Percentiles rank a stretch among this genome's conserved stretches.
Conservation (phyloP, 2,797 vertebrate genomes). For the Acanthurus lineatus region DNA sequence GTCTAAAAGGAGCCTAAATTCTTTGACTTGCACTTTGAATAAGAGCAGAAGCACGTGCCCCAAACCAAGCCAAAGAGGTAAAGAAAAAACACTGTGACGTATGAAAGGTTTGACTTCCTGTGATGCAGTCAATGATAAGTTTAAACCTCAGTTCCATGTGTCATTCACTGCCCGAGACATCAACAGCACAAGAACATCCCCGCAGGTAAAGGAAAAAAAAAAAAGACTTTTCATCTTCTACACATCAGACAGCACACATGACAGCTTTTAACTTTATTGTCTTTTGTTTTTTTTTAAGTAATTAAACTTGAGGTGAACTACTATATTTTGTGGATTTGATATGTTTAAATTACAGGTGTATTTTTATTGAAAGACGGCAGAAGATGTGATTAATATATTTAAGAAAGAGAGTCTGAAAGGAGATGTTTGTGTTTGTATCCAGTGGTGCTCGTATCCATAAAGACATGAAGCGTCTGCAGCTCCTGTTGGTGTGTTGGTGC, state of each 20-base stretch:
- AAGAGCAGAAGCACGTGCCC: background rate
- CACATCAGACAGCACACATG: background rate
- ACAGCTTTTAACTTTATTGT: background rate
- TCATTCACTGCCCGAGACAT: conserved; percentile 57
- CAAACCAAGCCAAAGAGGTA: background rate
- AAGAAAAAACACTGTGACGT: conserved; percentile 15
- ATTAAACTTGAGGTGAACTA: background rate
- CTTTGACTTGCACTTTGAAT: background rate
- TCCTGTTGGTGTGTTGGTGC: conserved; percentile 41
- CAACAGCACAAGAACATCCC: conserved; percentile 40
- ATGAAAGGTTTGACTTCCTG: conserved; percentile 55
- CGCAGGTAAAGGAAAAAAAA: conserved; percentile 45
- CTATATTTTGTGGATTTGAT: background rate
- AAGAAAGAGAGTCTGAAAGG: background rate
- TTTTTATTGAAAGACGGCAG: too few relatives aligned
- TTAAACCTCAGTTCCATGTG: conserved; percentile 33
- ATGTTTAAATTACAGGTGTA: too few relatives aligned
- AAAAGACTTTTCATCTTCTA: conserved; percentile 21
- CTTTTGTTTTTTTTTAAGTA: conserved; percentile 8
- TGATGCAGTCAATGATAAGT: conserved; percentile 38
- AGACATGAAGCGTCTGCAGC: conserved; percentile 47
- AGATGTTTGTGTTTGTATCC: background rate
- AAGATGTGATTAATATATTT: background rate
- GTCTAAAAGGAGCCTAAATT: background rate
- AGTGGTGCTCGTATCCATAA: conserved; percentile 14